Evolutionary conservation across 2,113 vertebrate species (phyloP).

Genomic region (Tinamus guttatus): DNA sequence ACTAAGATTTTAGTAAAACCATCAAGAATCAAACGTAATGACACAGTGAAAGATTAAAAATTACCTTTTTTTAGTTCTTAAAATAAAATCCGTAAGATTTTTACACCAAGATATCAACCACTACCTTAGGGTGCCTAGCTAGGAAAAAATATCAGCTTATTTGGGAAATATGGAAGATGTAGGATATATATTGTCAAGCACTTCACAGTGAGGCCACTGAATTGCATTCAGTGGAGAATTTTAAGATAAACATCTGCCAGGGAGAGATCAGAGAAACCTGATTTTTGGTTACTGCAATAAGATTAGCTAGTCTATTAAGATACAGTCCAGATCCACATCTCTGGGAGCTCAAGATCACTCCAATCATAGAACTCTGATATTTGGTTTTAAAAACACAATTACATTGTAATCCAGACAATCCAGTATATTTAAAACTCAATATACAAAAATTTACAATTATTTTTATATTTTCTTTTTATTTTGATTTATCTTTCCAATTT

Average conservation of each 20-base stretch:
- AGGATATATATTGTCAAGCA: neutral
- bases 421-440: neutral
- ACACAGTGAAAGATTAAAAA: neutral
- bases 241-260: neutral
- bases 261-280: neutral
- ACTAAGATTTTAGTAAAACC: neutral
- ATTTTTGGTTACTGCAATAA: neutral
- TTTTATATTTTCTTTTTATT: too few relatives aligned
- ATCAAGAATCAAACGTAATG: neutral
- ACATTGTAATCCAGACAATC: neutral
- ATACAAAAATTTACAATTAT: too few relatives aligned
- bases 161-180: neutral
- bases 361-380: neutral
- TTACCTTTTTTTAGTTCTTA: neutral
- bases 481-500: neutral
- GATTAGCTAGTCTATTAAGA: neutral
- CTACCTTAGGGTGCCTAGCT: neutral
- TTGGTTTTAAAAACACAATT: neutral
- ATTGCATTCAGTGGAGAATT: neutral
- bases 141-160: neutral
- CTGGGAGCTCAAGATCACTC: neutral
- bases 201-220: neutral
- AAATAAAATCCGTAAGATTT: neutral
- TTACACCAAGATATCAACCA: neutral
- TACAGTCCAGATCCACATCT: neutral